phyloP scores from a whole-genome alignment of 2,797 vertebrate genomes.

The Trematomus bernacchii region DNA sequence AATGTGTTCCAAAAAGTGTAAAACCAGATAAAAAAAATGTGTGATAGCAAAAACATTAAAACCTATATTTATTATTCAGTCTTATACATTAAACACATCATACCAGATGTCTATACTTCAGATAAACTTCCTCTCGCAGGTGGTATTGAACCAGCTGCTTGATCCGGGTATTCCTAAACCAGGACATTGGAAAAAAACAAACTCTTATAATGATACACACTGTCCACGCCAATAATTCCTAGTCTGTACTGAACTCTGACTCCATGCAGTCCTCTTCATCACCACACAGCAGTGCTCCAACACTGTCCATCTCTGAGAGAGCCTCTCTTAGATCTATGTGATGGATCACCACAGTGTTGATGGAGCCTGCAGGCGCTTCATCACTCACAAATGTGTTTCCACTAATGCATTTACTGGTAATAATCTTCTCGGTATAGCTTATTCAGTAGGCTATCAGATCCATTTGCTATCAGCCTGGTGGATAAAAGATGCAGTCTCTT shows the following conservation, averaged over 20 bases:
- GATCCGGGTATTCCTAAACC: neutral
- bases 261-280: neutral
- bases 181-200: neutral
- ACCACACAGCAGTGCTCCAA: slow-evolving; percentile 8
- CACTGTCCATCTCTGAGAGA: neutral
- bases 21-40: neutral
- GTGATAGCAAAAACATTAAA: neutral
- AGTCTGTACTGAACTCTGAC: neutral
- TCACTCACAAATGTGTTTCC: too few relatives aligned
- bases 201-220: neutral
- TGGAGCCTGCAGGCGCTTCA: too few relatives aligned
- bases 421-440: too few relatives aligned
- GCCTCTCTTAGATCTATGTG: neutral
- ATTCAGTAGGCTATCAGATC: too few relatives aligned
- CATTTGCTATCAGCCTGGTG: too few relatives aligned
- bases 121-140: neutral
- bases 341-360: too few relatives aligned
- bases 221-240: neutral
- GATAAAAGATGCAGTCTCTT: too few relatives aligned
- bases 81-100: neutral
- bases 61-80: neutral
- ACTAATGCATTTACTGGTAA: too few relatives aligned
- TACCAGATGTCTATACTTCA: too few relatives aligned
- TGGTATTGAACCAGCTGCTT: neutral
- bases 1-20: neutral